Percentiles rank a stretch among this genome's conserved stretches.
Conservation (phyloP, 2,113 vertebrate species). For the Physeter macrocephalus region DNA sequence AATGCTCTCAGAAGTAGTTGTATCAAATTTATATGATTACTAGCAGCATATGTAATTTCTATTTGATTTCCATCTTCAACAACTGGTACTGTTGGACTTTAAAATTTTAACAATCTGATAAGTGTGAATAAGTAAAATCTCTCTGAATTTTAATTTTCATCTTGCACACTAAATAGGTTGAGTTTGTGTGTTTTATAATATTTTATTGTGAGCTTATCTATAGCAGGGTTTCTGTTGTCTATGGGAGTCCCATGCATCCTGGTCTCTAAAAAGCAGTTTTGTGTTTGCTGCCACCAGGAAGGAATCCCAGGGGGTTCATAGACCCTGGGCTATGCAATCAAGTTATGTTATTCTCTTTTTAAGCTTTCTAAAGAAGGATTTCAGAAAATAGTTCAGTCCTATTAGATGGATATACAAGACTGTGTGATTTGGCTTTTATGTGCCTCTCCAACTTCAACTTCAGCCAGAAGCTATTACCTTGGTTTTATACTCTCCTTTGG, state of each 20-base stretch:
- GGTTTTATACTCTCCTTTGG: neutral
- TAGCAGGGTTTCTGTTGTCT: neutral
- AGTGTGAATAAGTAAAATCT: neutral
- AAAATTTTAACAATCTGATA: neutral
- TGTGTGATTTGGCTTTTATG: neutral
- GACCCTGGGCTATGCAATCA: neutral
- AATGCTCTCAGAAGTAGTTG: neutral
- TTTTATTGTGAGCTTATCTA: neutral
- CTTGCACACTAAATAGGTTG: neutral
- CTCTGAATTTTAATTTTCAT: neutral
- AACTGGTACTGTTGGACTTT: neutral
- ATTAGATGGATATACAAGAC: neutral
- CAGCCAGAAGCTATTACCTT: neutral
- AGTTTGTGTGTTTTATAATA: neutral
- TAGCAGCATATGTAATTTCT: neutral
- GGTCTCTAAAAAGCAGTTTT: neutral
- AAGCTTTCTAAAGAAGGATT: neutral
- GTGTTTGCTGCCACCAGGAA: neutral
- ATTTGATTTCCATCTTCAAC: neutral
- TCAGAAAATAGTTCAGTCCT: neutral
- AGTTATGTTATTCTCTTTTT: neutral
- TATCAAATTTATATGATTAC: neutral
- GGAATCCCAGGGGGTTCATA: neutral
- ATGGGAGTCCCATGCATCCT: neutral
- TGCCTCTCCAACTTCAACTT: neutral